phyloP scores from a whole-genome alignment of 2,888 invertebrate genomes.

The Periphyllus acericola region DNA sequence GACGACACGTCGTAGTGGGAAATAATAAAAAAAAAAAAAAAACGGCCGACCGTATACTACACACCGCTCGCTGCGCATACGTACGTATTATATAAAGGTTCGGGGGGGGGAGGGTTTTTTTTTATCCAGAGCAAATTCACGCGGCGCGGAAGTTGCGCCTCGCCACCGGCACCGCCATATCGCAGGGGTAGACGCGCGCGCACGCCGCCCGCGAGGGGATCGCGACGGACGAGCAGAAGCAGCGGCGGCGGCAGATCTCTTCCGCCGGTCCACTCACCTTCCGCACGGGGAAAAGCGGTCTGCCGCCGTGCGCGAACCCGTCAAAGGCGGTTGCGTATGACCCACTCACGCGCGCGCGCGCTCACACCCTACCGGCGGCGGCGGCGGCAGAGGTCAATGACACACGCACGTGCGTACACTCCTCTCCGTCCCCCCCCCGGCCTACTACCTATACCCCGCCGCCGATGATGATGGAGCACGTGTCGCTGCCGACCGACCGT shows the following conservation, averaged over 20 bases:
- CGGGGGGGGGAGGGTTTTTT: not conserved
- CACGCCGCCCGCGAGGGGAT: not conserved
- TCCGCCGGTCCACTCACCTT: not conserved
- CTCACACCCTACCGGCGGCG: not conserved
- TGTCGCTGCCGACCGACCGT: slow-evolving; percentile 4
- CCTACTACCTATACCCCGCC: not conserved
- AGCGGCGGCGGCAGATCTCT: not conserved
- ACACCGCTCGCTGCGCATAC: not conserved
- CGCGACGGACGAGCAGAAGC: not conserved
- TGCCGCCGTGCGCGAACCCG: slow-evolving; percentile 44
- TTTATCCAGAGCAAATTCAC: too few species aligned
- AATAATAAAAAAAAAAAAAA: not conserved
- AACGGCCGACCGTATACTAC: not conserved
- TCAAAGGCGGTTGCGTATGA: slow-evolving; percentile 54
- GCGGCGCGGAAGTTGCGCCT: too few species aligned
- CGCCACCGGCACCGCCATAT: too few species aligned
- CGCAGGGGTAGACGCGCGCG: too few species aligned
- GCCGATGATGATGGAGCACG: slow-evolving; percentile 31
- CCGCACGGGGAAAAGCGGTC: not conserved
- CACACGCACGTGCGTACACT: slow-evolving; percentile 58
- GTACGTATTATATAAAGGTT: not conserved
- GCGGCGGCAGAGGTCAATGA: slow-evolving; percentile 55
- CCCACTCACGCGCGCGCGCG: slow-evolving; percentile 52
- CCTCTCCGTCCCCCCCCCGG: not conserved
- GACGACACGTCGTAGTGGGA: not conserved